Percentiles rank a stretch among this genome's conserved stretches.
Evolutionary conservation across 1,140 invertebrate genomes (phyloP).

Genomic region (Cephus cinctus): DNA sequence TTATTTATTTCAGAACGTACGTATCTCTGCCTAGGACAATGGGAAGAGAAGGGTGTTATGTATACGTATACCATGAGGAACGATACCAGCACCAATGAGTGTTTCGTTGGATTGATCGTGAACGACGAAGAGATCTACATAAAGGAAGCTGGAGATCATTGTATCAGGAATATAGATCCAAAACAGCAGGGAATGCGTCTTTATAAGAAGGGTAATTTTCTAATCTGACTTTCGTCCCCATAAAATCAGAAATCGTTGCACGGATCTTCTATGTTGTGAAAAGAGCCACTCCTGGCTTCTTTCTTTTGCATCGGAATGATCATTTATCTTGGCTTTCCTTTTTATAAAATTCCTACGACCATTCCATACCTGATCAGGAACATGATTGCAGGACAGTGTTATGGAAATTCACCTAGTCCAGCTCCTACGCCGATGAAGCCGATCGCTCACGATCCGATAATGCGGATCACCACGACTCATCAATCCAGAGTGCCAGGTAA

Average conservation of each 20-base stretch:
- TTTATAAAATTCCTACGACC: no score
- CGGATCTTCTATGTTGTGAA: no score
- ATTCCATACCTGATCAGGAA: no score
- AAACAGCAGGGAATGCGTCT: conserved; percentile 66
- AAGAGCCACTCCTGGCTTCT: no score
- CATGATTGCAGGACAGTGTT: conserved; percentile 51
- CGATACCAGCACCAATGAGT: conserved; percentile 67
- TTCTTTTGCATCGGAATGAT: no score
- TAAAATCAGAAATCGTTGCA: no score
- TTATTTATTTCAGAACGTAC: conserved; percentile 60
- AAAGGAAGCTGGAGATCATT: conserved; percentile 71
- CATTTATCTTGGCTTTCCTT: no score
- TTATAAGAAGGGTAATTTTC: conserved; percentile 55
- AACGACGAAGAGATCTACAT: conserved; percentile 66
- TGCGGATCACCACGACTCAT: conserved; percentile 37
- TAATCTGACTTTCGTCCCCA: no score
- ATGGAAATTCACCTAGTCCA: conserved; percentile 52
- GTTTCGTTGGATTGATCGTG: conserved; percentile 70
- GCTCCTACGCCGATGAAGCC: conserved; percentile 47
- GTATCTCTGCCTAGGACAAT: conserved; percentile 71
- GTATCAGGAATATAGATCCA: conserved; percentile 65
- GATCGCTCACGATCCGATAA: conserved; percentile 38
- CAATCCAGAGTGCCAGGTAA: conserved; percentile 26
- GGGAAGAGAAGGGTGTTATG: conserved; percentile 66
- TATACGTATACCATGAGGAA: conserved; percentile 71